phyloP scores from a whole-genome alignment of 1,140 invertebrate genomes.

The Gonatopus flavifemur region DNA sequence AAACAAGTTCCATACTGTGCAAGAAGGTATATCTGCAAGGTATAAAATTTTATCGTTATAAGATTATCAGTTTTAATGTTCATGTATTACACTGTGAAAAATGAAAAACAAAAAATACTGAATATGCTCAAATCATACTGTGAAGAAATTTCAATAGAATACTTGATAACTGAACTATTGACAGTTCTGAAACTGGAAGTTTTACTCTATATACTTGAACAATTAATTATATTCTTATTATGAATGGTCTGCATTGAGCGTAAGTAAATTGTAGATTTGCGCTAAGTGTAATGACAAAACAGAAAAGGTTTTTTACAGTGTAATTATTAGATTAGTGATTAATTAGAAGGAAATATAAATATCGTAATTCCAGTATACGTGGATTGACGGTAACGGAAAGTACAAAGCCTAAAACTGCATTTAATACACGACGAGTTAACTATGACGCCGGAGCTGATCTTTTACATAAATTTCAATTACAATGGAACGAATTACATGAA shows the following conservation, averaged over 20 bases:
- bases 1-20: conserved; percentile 58
- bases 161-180: too few species aligned
- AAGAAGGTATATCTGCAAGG: conserved; percentile 60
- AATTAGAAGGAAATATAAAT: background rate
- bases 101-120: background rate
- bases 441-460: conserved; percentile 63
- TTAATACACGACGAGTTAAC: conserved; percentile 50
- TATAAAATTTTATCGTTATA: conserved; percentile 25
- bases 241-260: background rate
- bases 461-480: conserved; percentile 64
- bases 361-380: conserved; percentile 43
- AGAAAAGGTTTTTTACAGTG: background rate
- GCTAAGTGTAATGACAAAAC: too few species aligned
- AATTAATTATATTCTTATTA: background rate
- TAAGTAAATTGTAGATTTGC: too few species aligned
- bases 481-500: conserved; percentile 68
- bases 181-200: too few species aligned
- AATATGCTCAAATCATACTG: background rate
- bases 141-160: too few species aligned
- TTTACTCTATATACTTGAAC: background rate
- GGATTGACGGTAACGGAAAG: conserved; percentile 42
- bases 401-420: conserved; percentile 39
- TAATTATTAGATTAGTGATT: background rate
- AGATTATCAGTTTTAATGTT: background rate
- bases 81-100: background rate